These are phyloP conservation scores for Dryadula phaetusa DNA, from an alignment of 2,888 invertebrate species.

Conservation along the genomic window DNA sequence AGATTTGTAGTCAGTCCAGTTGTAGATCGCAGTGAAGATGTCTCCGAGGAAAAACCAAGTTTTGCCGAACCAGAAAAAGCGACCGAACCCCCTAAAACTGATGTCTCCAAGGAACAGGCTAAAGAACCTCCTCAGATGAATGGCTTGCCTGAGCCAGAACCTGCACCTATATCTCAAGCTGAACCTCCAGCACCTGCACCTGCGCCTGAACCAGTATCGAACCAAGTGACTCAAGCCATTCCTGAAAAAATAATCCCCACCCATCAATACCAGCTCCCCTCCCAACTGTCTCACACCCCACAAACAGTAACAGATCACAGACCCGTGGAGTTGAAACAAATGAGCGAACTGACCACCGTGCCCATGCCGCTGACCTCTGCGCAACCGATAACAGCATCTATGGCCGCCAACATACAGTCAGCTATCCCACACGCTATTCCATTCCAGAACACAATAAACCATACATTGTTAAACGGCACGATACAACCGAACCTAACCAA, in stretches of 20 bases:
- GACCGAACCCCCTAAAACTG: conserved; percentile 40
- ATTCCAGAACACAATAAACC: conserved; percentile 53
- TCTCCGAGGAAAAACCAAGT: conserved; percentile 47
- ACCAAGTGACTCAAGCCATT: conserved; percentile 47
- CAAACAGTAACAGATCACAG: conserved; percentile 53
- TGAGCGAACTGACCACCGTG: conserved; percentile 47
- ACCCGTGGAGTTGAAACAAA: conserved; percentile 48
- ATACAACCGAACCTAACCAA: conserved; percentile 60
- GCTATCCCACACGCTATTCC: conserved; percentile 47
- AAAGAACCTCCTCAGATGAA: conserved; percentile 53
- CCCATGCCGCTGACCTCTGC: conserved; percentile 47
- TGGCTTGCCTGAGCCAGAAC: conserved; percentile 58
- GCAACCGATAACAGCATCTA: conserved; percentile 48
- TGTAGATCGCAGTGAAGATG: conserved; percentile 80
- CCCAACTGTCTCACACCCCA: conserved; percentile 54
- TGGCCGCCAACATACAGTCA: conserved; percentile 47
- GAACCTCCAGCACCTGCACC: conserved; percentile 31
- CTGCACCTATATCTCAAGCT: conserved; percentile 53
- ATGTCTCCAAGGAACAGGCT: conserved; percentile 52
- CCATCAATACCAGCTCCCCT: conserved; percentile 65
- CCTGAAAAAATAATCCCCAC: conserved; percentile 63
- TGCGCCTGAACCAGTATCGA: conserved; percentile 19
- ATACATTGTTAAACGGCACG: conserved; percentile 54
- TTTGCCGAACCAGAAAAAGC: conserved; percentile 41
- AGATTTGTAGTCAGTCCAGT: conserved; percentile 93